Base-by-base conservation (phyloP, 2,113 vertebrate species). In the Crotalus viridis region DNA sequence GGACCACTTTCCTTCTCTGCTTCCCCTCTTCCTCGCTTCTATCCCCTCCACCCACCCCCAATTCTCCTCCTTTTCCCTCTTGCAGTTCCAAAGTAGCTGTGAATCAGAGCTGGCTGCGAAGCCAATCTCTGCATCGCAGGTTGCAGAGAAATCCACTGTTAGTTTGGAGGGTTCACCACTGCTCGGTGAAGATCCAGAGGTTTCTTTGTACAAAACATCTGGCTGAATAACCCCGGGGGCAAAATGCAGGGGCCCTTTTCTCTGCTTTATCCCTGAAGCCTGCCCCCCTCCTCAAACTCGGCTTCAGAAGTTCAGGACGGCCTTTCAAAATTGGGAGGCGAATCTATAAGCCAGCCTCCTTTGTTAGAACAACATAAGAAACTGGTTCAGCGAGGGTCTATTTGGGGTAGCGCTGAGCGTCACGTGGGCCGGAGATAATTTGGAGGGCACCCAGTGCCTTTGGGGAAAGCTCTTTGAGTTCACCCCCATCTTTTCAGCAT, bases 11-110 rank as follows among this genome's bases (percentile, higher is more conserved):
- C 15, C n/a, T 26, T 5, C 28, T 88, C 88, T 33, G 0, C 13
- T 48, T 3, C 0, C 54, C 21, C 48, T 39, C 3, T 33, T 12
- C 21, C 10, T 21, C 85, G 91, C 6, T 94, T 93, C 24, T 96
- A 97, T 97, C 96, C 96, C 96, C 43, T 97, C 85, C 97, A 97
- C 96, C 19, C 55, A 22, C 24, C 10, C 10, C 61, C 26, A 10
- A 64, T 64, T 28, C 26, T 28, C 61, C 12, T 13, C 26, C 61
- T 64, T 28, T n/a, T 2, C 13, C 4, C 8, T 21, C 33, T 88
- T 5, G 87, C 28, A 21, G 28, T 55, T 39, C 4, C 46, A 13
- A 87, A 48, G 10, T 26, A 87, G 85, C 85, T 9, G 10, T 48
- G 48, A n/a, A 48, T 86, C 43, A 48, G 10, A 87, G 46, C 85